Evolutionary conservation across 2,113 vertebrate species (phyloP), one percentile per base, ranked within the genome.

Genomic region (Jaculus jaculus): DNA sequence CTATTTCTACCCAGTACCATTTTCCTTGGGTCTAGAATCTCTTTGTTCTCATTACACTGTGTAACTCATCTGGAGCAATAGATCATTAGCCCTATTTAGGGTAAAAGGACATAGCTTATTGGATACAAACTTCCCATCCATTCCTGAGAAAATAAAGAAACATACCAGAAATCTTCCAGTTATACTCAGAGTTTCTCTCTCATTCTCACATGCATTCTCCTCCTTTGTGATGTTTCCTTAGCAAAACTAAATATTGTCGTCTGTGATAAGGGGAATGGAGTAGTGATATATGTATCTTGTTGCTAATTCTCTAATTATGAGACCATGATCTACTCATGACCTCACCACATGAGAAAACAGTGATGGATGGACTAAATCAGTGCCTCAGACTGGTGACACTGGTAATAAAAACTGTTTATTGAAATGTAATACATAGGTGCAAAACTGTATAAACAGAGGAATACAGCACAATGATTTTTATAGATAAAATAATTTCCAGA

Each of bases 171-270:
- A 12, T 20, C 77, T 84, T 66, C 37, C 2, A 1, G 18, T 20
- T 26, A 37, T 34, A n/a, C 17, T 80, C 30, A 0, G 3, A 2
- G 11, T 3, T 47, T 63, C 28, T 24, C 37, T 3, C 0, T 21
- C 63, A 1, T n/a, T 21, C 78, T 39, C 39, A 28, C 18, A 3
- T 32, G 7, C 4, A 0, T 7, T 61, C 28, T 39, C 26, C n/a
- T 73, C 69, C 2, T 42, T 32, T 12, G 21, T 1, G 23, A 4
- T 16, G 47, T 32, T n/a, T 82, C n/a, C 63, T 60, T 13, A n/a
- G 34, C 13, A 6, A 23, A 24, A 4, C 37, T 23, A 6, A 34
- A 63, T 39, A 10, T 0, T 15, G 21, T 11, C 42, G 26, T n/a
- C 83, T 16, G 2, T 6, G n/a, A 37, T 26, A 68, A 68, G 58